A percentile compares a stretch with the other conserved stretches of the same genome.
These are phyloP conservation scores for Nysson spinosus DNA, from an alignment of 2,888 invertebrate species.

Conservation along the genomic window DNA sequence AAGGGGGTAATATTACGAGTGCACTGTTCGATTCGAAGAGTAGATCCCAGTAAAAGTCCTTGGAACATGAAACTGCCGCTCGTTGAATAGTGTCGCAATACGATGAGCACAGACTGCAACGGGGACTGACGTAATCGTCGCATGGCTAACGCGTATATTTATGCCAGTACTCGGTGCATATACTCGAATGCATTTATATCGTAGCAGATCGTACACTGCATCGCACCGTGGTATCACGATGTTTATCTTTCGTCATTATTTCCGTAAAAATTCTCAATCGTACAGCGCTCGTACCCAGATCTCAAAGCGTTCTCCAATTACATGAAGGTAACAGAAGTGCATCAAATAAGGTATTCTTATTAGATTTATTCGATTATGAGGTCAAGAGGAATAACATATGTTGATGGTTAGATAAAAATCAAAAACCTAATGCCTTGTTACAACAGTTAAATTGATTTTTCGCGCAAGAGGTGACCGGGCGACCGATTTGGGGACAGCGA, in stretches of 20 bases:
- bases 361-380: not conserved
- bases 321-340: not conserved
- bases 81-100: constrained; percentile 54
- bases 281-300: too few species aligned
- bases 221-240: not conserved
- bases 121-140: constrained; percentile 57
- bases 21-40: constrained; percentile 34
- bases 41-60: constrained; percentile 44
- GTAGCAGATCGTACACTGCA: constrained; percentile 13
- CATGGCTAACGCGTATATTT: constrained; percentile 38
- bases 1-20: constrained; percentile 19
- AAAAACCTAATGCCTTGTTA: constrained; percentile 12
- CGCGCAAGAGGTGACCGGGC: constrained; percentile 54
- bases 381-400: not conserved
- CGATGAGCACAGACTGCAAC: constrained; percentile 56
- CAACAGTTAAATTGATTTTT: constrained; percentile 56
- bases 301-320: too few species aligned
- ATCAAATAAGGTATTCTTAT: not conserved
- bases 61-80: constrained; percentile 57
- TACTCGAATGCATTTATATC: constrained; percentile 17
- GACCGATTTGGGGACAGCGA: constrained; percentile 64
- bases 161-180: constrained; percentile 12
- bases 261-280: too few species aligned
- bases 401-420: not conserved
- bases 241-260: too few species aligned